Evolutionary conservation across 2,797 vertebrate species (phyloP), one percentile per base, ranked within the genome.

Genomic region (Anolis apletophallus): DNA sequence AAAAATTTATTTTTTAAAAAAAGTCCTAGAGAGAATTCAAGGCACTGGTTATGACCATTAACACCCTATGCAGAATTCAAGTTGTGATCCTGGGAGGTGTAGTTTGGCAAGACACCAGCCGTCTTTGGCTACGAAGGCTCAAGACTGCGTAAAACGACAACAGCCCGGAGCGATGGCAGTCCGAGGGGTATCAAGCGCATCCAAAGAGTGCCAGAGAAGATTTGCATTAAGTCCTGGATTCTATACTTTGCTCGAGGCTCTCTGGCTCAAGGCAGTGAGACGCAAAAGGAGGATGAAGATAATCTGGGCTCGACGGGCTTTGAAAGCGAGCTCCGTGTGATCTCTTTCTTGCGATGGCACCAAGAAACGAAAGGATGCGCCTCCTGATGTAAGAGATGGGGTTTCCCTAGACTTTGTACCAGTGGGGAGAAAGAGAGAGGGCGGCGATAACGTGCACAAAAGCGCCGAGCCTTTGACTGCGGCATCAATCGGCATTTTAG

Each of bases 401-500:
- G 76, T 69, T 76, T 61, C 85, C 73, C 72, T 46, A 82, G 72
- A 81, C 68, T 81, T 82, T 82, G 57, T 76, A 82, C 57, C 36
- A 23, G 34, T 16, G 71, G 36, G 75, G 61, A 34, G 36, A 46
- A 50, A 13, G 64, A 5, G 26, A 75, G 46, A n/a, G 11, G 29
- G 14, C 26, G 34, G 23, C 3, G 40, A 69, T 34, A 8, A n/a
- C 29, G 79, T 13, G 13, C 61, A 67, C 46, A 54, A 77, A 77
- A 77, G 82, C 82, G 64, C 23, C 64, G 82, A 14, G 71, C 46
- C 83, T 85, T 85, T 85, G 84, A 78, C 74, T n/a, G 34, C 26
- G 29, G 36, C 85, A 77, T 82, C 80, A 82, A 87, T 69, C 32
- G 73, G 59, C 61, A 82, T 82, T n/a, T 71, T 76, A 87, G 75